A percentile compares a stretch with the other conserved stretches of the same genome.
Evolutionary conservation across 2,888 invertebrate genomes (phyloP).

Genomic region (Nasonovia ribisnigri): DNA sequence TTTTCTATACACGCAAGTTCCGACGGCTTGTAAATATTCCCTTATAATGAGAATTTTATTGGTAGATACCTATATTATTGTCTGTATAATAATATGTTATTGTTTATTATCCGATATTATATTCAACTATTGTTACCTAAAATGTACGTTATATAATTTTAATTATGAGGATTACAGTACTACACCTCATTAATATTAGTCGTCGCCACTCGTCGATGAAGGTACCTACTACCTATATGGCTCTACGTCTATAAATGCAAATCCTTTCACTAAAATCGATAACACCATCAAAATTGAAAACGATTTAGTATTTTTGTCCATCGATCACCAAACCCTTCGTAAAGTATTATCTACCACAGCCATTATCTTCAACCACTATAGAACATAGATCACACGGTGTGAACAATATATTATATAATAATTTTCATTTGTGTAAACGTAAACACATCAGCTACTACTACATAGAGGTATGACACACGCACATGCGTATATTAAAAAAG

Average conservation of each 20-base stretch:
- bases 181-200: neutral
- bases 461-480: neutral
- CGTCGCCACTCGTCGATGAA: neutral
- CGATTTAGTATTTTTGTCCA: neutral
- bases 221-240: neutral
- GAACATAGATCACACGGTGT: neutral
- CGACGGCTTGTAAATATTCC: neutral
- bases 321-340: neutral
- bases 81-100: neutral
- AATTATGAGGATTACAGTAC: neutral
- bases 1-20: neutral
- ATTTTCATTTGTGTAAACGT: neutral
- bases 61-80: neutral
- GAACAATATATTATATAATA: neutral
- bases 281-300: neutral
- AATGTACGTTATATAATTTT: neutral
- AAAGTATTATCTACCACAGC: neutral
- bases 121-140: neutral
- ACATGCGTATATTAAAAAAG: neutral
- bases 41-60: neutral
- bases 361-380: neutral
- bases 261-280: neutral
- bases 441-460: neutral
- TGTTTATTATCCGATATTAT: neutral
- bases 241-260: too few relatives aligned